Evolutionary conservation across 2,113 vertebrate species (phyloP), one percentile per base, ranked within the genome.

Genomic region (Falco punctatus): DNA sequence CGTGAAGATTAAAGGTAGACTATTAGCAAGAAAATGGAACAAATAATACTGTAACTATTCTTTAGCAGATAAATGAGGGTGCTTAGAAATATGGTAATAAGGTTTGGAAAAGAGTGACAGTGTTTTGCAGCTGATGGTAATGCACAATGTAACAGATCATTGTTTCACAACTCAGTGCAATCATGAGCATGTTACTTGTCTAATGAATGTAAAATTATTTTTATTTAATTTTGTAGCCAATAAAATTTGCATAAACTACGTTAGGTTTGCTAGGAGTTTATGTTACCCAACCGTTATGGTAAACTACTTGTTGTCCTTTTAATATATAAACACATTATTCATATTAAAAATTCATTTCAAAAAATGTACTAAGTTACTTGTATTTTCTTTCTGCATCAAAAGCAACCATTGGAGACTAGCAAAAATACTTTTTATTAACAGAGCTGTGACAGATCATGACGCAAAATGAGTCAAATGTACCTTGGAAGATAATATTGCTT

Each of bases 181-280:
- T 79, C 4, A 4, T 62, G 74, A 92, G 33, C 51, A 28, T 27
- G 15, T 66, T 71, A 55, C 33, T 81, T 89, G 32, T 81, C 57
- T 83, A 91, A 87, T 86, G 77, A 94, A 86, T 62, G 57, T 52
- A 54, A 94, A 90, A 88, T 64, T 58, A 57, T 69, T 80, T 92
- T 72, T 87, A 62, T 75, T 94, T 82, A 49, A 77, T 88, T 95
- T 92, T 88, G 42, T 70, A 81, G 21, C 30, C 0, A 80, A 64
- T 86, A 86, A 64, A 66, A 83, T 52, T 79, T 90, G 23, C n/a
- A 40, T 64, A 40, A 95, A n/a, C 6, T 32, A 3, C 52, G 10
- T 57, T 86, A 70, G 21, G 6, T 81, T 84, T 86, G 20, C 42
- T 55, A 40, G 26, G 18, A 4, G 2, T 32, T 94, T 81, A n/a